These are phyloP conservation scores for Tricholauxania praeusta DNA, from an alignment of 2,888 invertebrate species.

Conservation along the genomic window DNA sequence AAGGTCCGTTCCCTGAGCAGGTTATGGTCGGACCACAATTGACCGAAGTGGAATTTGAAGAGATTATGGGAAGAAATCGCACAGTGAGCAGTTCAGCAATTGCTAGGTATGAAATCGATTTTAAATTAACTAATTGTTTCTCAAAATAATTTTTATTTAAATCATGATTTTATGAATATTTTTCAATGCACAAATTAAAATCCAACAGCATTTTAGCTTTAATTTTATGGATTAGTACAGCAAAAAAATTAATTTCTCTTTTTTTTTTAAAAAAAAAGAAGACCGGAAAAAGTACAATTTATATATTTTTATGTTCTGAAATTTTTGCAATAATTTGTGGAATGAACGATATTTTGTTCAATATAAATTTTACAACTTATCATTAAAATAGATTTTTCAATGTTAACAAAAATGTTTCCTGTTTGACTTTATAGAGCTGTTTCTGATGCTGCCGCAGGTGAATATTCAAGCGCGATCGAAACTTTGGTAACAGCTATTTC, in stretches of 20 bases:
- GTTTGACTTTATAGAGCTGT: conserved; percentile 78
- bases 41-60: conserved; percentile 96
- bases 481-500: conserved; percentile 99
- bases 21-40: conserved; percentile 74
- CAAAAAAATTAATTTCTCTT: background rate
- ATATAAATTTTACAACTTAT: too few relatives aligned
- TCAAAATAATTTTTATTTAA: background rate
- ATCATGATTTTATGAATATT: background rate
- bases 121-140: background rate
- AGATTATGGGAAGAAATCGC: conserved; percentile 96
- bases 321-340: too few relatives aligned
- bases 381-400: too few relatives aligned
- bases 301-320: too few relatives aligned
- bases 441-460: conserved; percentile 96
- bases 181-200: background rate
- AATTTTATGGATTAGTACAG: too few relatives aligned
- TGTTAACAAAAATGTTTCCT: background rate
- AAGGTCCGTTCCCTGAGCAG: conserved; percentile 65
- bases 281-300: too few relatives aligned
- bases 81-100: conserved; percentile 98
- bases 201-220: too few relatives aligned
- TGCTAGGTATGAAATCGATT: conserved; percentile 69
- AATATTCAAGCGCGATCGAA: conserved; percentile 98
- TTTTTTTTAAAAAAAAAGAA: too few relatives aligned
- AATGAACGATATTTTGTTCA: too few relatives aligned